Evolutionary conservation across 2,113 vertebrate genomes (phyloP).

Genomic region (Stomatorhinus ivindoensis): DNA sequence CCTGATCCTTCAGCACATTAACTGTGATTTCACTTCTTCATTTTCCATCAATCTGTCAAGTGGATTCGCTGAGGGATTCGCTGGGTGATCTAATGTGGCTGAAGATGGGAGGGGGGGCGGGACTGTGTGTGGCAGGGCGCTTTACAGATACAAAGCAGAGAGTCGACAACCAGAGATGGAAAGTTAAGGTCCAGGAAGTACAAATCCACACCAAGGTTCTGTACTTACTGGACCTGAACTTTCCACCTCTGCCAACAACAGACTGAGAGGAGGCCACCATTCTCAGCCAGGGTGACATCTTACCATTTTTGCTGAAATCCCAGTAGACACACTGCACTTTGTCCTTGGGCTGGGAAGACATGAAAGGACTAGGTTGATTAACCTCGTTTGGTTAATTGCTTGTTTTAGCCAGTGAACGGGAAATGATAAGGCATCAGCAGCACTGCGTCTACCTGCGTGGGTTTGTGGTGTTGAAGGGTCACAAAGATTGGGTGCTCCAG

Average conservation of each 20-base stretch:
- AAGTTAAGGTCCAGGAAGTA: not conserved
- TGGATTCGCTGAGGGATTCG: not conserved
- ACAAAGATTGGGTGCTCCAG: conserved; percentile 65
- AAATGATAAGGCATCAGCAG: not conserved
- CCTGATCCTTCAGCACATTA: not conserved
- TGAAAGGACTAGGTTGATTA: not conserved
- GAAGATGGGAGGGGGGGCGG: not conserved
- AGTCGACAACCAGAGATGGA: not conserved
- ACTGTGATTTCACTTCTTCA: no score
- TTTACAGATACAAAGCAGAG: not conserved
- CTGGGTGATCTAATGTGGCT: not conserved
- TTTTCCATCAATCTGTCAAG: not conserved
- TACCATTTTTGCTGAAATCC: conserved; percentile 74
- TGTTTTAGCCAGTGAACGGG: not conserved
- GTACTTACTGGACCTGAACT: not conserved
- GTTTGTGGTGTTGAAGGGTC: conserved; percentile 60
- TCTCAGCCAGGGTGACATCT: not conserved
- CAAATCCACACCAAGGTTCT: not conserved
- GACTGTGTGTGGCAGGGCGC: no score
- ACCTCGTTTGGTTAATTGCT: not conserved
- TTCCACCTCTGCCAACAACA: not conserved
- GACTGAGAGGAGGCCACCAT: not conserved
- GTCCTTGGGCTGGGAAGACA: conserved; percentile 53
- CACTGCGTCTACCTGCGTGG: conserved; percentile 54
- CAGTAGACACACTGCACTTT: conserved; percentile 70